phyloP scores from a whole-genome alignment of 2,888 invertebrate species.

The Micoletzkya japonica region DNA sequence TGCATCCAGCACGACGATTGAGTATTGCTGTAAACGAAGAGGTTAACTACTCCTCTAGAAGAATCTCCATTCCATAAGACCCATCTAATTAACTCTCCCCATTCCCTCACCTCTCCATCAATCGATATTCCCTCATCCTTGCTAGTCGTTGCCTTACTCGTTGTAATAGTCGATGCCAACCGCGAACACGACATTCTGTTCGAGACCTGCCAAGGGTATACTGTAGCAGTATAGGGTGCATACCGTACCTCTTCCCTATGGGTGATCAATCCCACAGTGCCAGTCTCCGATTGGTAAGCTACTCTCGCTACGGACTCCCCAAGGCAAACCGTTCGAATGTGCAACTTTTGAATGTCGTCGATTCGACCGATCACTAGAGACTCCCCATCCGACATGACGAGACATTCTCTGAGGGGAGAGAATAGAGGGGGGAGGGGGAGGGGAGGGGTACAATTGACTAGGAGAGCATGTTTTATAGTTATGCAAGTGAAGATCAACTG shows the following conservation, averaged over 20 bases:
- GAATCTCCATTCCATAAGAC: not conserved
- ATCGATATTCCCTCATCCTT: constrained; percentile 5
- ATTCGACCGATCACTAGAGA: constrained; percentile 77
- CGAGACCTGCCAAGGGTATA: not conserved
- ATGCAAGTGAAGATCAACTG: constrained; percentile 13
- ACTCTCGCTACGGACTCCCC: constrained; percentile 90
- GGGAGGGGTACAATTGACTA: not conserved
- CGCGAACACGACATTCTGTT: constrained; percentile 7
- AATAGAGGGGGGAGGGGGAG: not conserved
- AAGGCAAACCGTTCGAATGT: constrained; percentile 78
- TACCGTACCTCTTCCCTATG: constrained; percentile 80
- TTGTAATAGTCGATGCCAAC: constrained; percentile 7
- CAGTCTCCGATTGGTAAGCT: constrained; percentile 86
- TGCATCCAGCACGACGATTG: constrained; percentile 85
- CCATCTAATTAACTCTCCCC: not conserved
- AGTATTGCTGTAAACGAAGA: constrained; percentile 67
- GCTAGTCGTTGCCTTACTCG: constrained; percentile 17
- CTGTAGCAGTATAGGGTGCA: no score
- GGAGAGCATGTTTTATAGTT: constrained; percentile 30
- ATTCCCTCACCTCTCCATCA: not conserved
- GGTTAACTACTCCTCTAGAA: no score
- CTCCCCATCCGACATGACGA: constrained; percentile 85
- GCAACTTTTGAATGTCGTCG: constrained; percentile 61
- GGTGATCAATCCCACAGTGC: constrained; percentile 90
- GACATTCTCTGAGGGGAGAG: constrained; percentile 62